Evolutionary conservation across 1,140 invertebrate species (phyloP).

Genomic region (Drosophila gunungcola): DNA sequence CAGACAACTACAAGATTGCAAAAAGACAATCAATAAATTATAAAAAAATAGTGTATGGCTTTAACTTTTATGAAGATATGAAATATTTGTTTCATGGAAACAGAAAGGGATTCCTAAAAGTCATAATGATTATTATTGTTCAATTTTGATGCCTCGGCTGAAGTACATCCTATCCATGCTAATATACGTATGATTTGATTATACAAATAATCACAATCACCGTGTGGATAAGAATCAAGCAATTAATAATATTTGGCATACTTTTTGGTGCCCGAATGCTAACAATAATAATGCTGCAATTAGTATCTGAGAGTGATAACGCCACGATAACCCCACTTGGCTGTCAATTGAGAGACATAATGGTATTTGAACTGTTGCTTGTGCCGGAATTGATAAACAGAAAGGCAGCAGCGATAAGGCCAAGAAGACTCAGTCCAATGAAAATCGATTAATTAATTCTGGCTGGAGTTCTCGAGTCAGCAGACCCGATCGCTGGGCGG

Average conservation of each 20-base stretch:
- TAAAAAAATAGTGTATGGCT: not conserved
- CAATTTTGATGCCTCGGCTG: no score
- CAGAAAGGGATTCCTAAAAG: not conserved
- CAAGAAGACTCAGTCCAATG: slow-evolving; percentile 8
- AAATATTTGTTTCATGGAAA: not conserved
- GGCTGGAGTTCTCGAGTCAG: slow-evolving; percentile 16
- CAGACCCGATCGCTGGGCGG: slow-evolving; percentile 85
- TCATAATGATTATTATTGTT: not conserved
- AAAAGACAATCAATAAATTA: no score
- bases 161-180: no score
- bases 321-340: slow-evolving; percentile 31
- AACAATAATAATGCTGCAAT: slow-evolving; percentile 16
- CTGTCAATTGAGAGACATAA: slow-evolving; percentile 31
- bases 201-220: not conserved
- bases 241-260: not conserved
- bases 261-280: not conserved
- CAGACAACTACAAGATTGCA: not conserved
- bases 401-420: slow-evolving; percentile 34
- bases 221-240: not conserved
- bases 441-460: slow-evolving; percentile 54
- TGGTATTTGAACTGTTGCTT: slow-evolving; percentile 16
- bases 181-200: not conserved
- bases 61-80: not conserved
- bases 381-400: slow-evolving; percentile 29
- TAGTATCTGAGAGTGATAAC: slow-evolving; percentile 15